Evolutionary conservation across 2,113 vertebrate species (phyloP).

Genomic region (Pelvicachromis taeniatus): DNA sequence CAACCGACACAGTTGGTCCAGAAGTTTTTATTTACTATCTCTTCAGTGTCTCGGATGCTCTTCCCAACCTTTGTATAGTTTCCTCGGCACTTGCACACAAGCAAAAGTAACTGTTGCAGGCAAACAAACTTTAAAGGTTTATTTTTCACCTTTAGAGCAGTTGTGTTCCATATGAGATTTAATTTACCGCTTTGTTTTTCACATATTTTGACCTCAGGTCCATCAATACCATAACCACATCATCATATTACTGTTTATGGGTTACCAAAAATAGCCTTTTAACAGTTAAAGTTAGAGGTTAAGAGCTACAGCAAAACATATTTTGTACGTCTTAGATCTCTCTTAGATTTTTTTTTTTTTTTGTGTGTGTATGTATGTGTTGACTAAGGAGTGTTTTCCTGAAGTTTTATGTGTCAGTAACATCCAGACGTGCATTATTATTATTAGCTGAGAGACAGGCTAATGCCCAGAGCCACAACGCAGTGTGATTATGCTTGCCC

Average conservation of each 20-base stretch:
- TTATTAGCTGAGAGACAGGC: slow-evolving; percentile 34
- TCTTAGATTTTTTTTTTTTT: background rate
- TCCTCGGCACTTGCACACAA: background rate
- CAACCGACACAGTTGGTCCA: background rate
- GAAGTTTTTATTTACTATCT: slow-evolving; percentile 6
- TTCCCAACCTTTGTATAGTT: background rate
- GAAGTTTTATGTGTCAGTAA: slow-evolving; percentile 17
- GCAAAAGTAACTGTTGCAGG: background rate
- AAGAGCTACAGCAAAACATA: background rate
- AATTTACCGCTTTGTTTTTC: background rate
- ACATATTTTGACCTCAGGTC: background rate
- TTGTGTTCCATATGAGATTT: background rate
- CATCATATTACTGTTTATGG: background rate
- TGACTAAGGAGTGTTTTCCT: background rate
- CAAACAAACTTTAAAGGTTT: background rate
- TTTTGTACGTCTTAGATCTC: background rate
- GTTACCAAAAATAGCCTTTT: background rate
- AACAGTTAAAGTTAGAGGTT: background rate
- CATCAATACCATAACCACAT: background rate
- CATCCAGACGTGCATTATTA: slow-evolving; percentile 29
- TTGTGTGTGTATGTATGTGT: background rate
- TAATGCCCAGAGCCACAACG: slow-evolving; percentile 7
- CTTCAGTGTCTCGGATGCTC: background rate
- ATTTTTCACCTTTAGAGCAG: background rate
- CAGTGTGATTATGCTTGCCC: slow-evolving; percentile 52